A percentile compares a stretch with the other conserved stretches of the same genome.
phyloP scores from a whole-genome alignment of 2,888 invertebrate species.

The Cheilosia soror region DNA sequence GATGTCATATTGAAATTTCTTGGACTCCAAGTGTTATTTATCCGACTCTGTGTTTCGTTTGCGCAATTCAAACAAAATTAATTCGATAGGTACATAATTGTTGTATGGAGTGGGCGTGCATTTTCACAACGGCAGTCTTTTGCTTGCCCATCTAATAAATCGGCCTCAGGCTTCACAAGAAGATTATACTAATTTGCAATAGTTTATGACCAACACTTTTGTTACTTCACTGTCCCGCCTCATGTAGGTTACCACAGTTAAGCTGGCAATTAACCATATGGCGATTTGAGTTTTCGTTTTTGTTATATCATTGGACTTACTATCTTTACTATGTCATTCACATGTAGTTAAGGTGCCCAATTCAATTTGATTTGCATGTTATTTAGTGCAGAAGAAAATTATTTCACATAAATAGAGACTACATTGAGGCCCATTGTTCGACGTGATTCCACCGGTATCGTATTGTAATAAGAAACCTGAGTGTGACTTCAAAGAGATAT shows the following conservation, averaged over 20 bases:
- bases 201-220: background rate
- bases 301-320: background rate
- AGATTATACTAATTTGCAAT: conserved; percentile 7
- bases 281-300: background rate
- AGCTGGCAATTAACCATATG: background rate
- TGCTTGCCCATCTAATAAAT: background rate
- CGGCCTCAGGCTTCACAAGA: background rate
- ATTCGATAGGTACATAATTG: too few relatives aligned
- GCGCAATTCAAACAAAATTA: too few relatives aligned
- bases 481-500: too few relatives aligned
- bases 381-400: too few relatives aligned
- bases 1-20: too few relatives aligned
- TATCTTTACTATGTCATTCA: background rate
- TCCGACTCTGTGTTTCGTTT: too few relatives aligned
- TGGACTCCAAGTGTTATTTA: too few relatives aligned
- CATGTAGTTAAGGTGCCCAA: background rate
- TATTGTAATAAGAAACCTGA: too few relatives aligned
- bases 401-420: too few relatives aligned
- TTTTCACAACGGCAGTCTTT: background rate
- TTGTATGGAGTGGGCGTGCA: too few relatives aligned
- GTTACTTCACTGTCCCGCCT: background rate
- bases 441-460: too few relatives aligned
- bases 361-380: background rate
- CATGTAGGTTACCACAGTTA: background rate
- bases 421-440: too few relatives aligned